phyloP scores from a whole-genome alignment of 2,888 invertebrate species.

The Orthosia cruda region DNA sequence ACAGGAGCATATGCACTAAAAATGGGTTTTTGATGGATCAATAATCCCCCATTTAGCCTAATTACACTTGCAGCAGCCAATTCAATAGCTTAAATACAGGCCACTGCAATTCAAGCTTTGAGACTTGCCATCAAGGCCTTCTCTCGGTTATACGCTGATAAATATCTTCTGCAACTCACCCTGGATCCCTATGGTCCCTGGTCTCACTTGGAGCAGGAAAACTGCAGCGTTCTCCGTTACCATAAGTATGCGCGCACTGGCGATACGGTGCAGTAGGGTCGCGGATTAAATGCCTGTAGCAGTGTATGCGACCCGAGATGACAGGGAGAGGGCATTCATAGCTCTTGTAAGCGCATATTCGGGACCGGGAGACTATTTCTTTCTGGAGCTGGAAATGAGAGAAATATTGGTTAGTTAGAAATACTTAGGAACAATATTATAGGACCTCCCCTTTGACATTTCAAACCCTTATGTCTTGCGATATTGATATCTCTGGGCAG shows the following conservation, averaged over 20 bases:
- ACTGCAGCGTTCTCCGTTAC: slow-evolving; percentile 94
- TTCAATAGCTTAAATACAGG: too few relatives aligned
- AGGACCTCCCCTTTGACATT: too few relatives aligned
- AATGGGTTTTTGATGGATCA: too few relatives aligned
- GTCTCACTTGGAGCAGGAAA: slow-evolving; percentile 93
- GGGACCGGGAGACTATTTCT: slow-evolving; percentile 92
- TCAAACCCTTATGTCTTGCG: too few relatives aligned
- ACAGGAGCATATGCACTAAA: too few relatives aligned
- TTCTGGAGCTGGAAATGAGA: slow-evolving; percentile 90
- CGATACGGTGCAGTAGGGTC: slow-evolving; percentile 96
- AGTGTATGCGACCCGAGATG: slow-evolving; percentile 95
- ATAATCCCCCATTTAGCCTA: too few relatives aligned
- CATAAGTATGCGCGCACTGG: slow-evolving; percentile 94
- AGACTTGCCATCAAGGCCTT: too few relatives aligned
- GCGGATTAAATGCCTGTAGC: slow-evolving; percentile 95
- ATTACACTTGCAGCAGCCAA: too few relatives aligned
- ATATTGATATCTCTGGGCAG: too few relatives aligned
- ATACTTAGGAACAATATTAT: background rate
- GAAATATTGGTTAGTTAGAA: background rate
- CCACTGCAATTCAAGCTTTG: too few relatives aligned
- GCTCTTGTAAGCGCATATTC: slow-evolving; percentile 92
- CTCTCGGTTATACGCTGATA: too few relatives aligned
- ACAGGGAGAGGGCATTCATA: slow-evolving; percentile 94
- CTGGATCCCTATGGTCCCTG: slow-evolving; percentile 76
- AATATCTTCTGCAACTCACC: slow-evolving; percentile 72